Percentiles rank a stretch among this genome's conserved stretches.
Evolutionary conservation across 2,888 invertebrate genomes (phyloP).

Genomic region (Cheilosia vernalis): DNA sequence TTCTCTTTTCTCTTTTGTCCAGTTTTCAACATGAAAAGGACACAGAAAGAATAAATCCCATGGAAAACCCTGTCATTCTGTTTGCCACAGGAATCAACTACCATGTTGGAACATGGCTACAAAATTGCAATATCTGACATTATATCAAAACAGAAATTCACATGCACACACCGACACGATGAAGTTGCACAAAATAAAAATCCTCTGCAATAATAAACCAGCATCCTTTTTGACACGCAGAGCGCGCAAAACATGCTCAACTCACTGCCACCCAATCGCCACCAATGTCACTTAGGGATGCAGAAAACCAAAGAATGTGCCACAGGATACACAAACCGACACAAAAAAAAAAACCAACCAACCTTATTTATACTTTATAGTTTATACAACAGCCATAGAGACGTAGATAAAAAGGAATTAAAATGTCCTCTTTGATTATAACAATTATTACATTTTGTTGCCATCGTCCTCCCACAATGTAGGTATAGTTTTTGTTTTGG

Average conservation of each 20-base stretch:
- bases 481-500: slow-evolving; percentile 2
- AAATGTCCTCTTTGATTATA: slow-evolving; percentile 70
- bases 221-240: slow-evolving; percentile 49
- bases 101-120: slow-evolving; percentile 6
- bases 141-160: slow-evolving; percentile 14
- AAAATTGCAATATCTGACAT: slow-evolving; percentile 51
- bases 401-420: slow-evolving; percentile 54
- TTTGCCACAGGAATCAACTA: slow-evolving; percentile 33
- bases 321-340: slow-evolving; percentile 13
- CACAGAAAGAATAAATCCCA: not conserved
- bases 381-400: slow-evolving; percentile 3
- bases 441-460: slow-evolving; percentile 65
- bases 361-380: not conserved
- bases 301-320: slow-evolving; percentile 26
- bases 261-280: slow-evolving; percentile 13
- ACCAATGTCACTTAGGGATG: slow-evolving; percentile 11
- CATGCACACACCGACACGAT: not conserved
- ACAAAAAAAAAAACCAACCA: not conserved
- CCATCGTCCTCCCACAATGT: slow-evolving; percentile 8
- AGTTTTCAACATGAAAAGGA: not conserved
- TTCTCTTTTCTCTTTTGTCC: not conserved
- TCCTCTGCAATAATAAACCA: slow-evolving; percentile 23
- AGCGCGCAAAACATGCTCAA: slow-evolving; percentile 22
- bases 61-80: slow-evolving; percentile 9
- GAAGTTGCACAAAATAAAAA: not conserved